Evolutionary conservation across 2,888 invertebrate species (phyloP), one percentile per base, ranked within the genome.

Genomic region (Deilephila elpenor): DNA sequence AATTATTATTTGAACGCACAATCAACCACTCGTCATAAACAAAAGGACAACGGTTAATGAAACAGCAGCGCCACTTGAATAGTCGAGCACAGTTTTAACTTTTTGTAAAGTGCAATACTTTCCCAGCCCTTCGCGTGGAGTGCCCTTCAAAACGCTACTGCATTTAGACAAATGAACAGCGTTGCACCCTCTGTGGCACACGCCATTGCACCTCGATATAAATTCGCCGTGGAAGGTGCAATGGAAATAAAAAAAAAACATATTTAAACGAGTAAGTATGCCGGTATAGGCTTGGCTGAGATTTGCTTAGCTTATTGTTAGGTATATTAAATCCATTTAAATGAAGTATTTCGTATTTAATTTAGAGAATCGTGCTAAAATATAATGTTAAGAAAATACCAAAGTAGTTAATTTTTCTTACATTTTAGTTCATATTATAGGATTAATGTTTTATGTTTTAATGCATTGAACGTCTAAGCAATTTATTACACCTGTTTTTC

Each of bases 91-190:
- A 88, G 86, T 91, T 93, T 93, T 93, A 91, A 93, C 91, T 93
- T 92, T 92, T 92, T 90, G 86, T 91, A 91, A 93, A 94, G 92
- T 93, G 94, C 93, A 93, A 94, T 93, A 93, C 92, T 93, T 93
- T 94, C 93, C 93, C 94, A 93, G 91, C 90, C 89, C 88, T 83
- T 79, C 77, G 81, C 74, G 75, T 74, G 78, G 80, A 91, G 89
- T 84, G 90, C 88, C 89, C 92, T 92, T 87, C 89, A 87, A 85
- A 91, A 83, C 81, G 90, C 89, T 87, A 89, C 91, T 90, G 91
- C 93, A 91, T 92, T 93, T 93, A 93, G 91, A 93, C 93, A 94
- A 94, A 94, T 94, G 94, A 93, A 92, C 93, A 92, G 84, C 90
- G 91, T 84, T 88, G 89, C 91, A 89, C 93, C 93, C 93, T 90